phyloP scores from a whole-genome alignment of 2,888 invertebrate genomes.

The Orchesella flavescens region DNA sequence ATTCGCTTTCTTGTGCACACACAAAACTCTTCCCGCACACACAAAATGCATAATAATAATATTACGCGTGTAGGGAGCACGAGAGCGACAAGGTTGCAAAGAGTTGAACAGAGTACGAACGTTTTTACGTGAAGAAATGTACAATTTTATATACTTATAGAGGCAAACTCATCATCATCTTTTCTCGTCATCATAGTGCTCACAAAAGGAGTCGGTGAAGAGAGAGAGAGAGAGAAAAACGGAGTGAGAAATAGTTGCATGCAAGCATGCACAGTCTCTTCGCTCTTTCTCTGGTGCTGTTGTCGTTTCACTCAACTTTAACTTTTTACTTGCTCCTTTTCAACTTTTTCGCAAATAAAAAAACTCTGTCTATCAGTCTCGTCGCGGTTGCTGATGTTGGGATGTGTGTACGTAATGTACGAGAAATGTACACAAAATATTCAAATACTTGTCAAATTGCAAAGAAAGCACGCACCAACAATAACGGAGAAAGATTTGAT shows the following conservation, averaged over 20 bases:
- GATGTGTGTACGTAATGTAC: too few species aligned
- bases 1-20: constrained; percentile 8
- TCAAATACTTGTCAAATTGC: too few species aligned
- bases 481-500: too few species aligned
- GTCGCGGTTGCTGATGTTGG: too few species aligned
- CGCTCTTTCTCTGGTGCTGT: background rate
- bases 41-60: background rate
- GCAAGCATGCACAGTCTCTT: background rate
- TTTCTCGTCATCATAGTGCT: background rate
- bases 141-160: too few species aligned
- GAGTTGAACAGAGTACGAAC: background rate
- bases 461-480: too few species aligned
- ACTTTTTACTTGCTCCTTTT: too few species aligned
- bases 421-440: too few species aligned
- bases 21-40: constrained; percentile 9
- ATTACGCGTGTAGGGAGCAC: background rate
- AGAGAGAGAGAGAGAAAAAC: background rate
- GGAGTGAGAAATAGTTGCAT: background rate
- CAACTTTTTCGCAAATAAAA: too few species aligned
- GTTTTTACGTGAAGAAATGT: too few species aligned
- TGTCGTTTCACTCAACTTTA: background rate
- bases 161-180: background rate
- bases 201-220: background rate
- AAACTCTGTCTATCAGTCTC: too few species aligned
- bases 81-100: background rate